Evolutionary conservation across 1,140 invertebrate species (phyloP), one percentile per base, ranked within the genome.

Genomic region (Caenorhabditis elegans): DNA sequence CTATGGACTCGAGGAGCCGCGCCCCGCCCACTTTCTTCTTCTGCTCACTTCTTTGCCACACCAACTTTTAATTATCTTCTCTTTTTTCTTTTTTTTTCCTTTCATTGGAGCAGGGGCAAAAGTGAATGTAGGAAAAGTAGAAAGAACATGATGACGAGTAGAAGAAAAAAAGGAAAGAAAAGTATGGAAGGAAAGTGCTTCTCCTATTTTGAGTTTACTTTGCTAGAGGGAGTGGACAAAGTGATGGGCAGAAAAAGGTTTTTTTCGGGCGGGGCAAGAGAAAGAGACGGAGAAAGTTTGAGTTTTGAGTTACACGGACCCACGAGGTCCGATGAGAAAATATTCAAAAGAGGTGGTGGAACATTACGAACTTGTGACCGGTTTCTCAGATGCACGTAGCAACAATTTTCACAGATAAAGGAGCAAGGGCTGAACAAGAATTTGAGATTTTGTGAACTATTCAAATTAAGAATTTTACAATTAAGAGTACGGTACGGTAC

Each of bases 291-390:
- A 60, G 31, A 53, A 60, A n/a, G 55, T 60, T 79, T 79, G 49
- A 79, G 47, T 55, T 51, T 79, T 79, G 49, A 51, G 55, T 79
- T 79, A 79, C 49, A 60, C 39, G 49, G 60, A 70, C 60, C 60
- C 34, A 22, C n/a, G n/a, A 43, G n/a, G n/a, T 3, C 10, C 24
- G 17, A 4, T 11, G 28, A 70, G 34, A 36, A 11, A 24, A 26
- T 26, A 24, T 53, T 22, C 5, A 24, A n/a, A 24, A 2, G 28
- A 13, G 5, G 13, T 10, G 10, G n/a, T 31, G 22, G 60, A 70
- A 70, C 60, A 39, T 70, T 43, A n/a, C n/a, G 60, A 70, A 70
- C 60, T 39, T 70, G 60, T 70, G 60, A 70, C 34, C 11, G 49
- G n/a, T n/a, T n/a, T n/a, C 39, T 43, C 6, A 43, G 39, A 43